Conservation (phyloP, 2,888 invertebrate species). For the Seira ritae region DNA sequence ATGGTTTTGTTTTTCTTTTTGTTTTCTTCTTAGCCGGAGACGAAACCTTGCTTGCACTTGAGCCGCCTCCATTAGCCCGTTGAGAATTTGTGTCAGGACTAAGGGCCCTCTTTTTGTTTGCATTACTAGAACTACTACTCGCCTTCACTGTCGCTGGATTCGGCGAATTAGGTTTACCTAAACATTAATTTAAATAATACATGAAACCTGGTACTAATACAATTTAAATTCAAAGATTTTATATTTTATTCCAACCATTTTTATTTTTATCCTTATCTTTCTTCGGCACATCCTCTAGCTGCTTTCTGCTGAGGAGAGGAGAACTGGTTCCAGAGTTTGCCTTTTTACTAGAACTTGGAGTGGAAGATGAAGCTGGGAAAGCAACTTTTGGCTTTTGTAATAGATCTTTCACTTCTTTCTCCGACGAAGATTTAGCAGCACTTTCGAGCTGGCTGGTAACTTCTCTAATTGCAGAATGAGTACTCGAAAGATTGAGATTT, state of each 20-base stretch:
- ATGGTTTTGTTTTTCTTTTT: constrained; percentile 76
- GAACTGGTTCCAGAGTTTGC: not conserved
- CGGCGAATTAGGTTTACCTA: too few species aligned
- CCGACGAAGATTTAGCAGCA: constrained; percentile 65
- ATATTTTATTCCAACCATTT: constrained; percentile 18
- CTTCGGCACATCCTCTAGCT: constrained; percentile 25
- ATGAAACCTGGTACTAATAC: too few species aligned
- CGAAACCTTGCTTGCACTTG: constrained; percentile 21
- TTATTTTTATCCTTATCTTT: constrained; percentile 15
- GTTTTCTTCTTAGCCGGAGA: constrained; percentile 40
- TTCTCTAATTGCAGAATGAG: constrained; percentile 73
- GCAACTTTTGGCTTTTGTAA: constrained; percentile 69
- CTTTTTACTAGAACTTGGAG: not conserved
- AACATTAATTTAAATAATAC: too few species aligned
- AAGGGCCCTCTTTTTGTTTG: constrained; percentile 29
- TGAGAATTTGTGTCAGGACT: constrained; percentile 17
- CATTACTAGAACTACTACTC: not conserved
- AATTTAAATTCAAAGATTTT: not conserved
- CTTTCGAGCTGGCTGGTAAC: constrained; percentile 74
- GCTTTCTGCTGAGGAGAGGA: constrained; percentile 37
- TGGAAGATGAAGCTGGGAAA: constrained; percentile 51
- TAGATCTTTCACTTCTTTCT: constrained; percentile 62
- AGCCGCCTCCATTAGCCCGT: not conserved
- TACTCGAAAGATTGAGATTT: too few species aligned
- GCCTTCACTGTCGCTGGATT: too few species aligned